Evolutionary conservation across 2,797 vertebrate species (phyloP).

Genomic region (Manis crassicaudata): DNA sequence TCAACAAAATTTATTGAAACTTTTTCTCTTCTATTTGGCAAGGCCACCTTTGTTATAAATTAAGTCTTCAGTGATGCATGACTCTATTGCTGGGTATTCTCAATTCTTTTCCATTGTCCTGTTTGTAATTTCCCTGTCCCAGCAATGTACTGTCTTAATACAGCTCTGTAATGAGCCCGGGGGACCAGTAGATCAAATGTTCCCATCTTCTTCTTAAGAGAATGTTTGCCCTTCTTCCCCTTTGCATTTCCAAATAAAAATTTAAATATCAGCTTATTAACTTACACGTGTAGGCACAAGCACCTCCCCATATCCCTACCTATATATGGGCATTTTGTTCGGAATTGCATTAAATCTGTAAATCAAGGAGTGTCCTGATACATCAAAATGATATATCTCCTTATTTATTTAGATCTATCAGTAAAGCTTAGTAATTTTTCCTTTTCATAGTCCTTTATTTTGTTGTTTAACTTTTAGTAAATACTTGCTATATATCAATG

Average conservation of each 20-base stretch:
- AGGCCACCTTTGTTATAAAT: background rate
- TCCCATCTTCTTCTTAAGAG: too few species aligned
- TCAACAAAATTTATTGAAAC: background rate
- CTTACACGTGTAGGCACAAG: background rate
- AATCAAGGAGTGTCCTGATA: background rate
- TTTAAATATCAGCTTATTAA: background rate
- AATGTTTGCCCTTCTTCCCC: background rate
- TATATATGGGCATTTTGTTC: background rate
- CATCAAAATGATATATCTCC: background rate
- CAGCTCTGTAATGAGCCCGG: too few species aligned
- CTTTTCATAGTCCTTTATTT: background rate
- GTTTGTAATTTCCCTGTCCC: too few species aligned
- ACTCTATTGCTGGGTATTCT: background rate
- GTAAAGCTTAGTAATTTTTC: background rate
- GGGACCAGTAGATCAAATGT: too few species aligned
- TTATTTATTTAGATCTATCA: background rate
- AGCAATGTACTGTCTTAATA: too few species aligned
- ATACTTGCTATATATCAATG: background rate
- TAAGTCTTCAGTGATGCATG: background rate
- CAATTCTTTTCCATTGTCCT: too few species aligned
- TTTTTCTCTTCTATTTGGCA: background rate
- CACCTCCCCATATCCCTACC: background rate
- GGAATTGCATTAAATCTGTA: background rate
- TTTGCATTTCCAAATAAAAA: conserved; percentile 8
- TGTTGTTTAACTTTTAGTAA: background rate